These are phyloP conservation scores for Eolophus roseicapilla DNA, from an alignment of 2,113 vertebrate genomes.

Conservation along the genomic window DNA sequence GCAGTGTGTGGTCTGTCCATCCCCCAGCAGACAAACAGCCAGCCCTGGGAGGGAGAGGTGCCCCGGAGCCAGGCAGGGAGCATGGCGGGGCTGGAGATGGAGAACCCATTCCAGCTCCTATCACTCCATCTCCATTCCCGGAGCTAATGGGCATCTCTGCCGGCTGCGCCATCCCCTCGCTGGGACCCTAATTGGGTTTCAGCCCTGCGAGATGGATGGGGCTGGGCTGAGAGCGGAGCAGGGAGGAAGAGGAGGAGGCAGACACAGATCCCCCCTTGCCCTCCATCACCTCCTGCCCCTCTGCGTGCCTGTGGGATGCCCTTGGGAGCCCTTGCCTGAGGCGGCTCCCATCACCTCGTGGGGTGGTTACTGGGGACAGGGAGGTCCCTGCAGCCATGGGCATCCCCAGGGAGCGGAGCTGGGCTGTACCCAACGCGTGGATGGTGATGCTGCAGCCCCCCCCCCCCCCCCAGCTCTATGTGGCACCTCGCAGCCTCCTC, in stretches of 20 bases:
- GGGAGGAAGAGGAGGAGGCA: neutral
- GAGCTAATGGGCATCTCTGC: constrained; percentile 17
- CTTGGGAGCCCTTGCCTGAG: neutral
- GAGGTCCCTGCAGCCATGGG: accelerated
- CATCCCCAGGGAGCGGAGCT: neutral
- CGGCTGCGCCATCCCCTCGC: neutral
- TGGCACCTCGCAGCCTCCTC: neutral
- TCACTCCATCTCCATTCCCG: constrained; percentile 14
- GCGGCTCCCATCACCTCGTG: accelerated
- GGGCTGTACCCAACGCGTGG: too few species aligned
- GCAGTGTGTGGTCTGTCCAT: neutral
- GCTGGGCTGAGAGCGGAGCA: neutral
- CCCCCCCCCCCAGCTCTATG: accelerated
- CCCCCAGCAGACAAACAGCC: too few species aligned
- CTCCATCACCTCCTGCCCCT: neutral
- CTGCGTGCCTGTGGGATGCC: neutral
- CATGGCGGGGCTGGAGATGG: neutral
- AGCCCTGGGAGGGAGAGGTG: too few species aligned
- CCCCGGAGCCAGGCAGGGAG: neutral
- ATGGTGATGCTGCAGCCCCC: accelerated
- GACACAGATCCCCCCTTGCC: neutral
- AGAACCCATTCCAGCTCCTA: neutral
- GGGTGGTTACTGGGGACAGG: neutral
- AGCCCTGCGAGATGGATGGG: neutral
- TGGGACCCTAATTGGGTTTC: neutral